Conservation (phyloP, 2,113 vertebrate genomes). For the Caloenas nicobarica region DNA sequence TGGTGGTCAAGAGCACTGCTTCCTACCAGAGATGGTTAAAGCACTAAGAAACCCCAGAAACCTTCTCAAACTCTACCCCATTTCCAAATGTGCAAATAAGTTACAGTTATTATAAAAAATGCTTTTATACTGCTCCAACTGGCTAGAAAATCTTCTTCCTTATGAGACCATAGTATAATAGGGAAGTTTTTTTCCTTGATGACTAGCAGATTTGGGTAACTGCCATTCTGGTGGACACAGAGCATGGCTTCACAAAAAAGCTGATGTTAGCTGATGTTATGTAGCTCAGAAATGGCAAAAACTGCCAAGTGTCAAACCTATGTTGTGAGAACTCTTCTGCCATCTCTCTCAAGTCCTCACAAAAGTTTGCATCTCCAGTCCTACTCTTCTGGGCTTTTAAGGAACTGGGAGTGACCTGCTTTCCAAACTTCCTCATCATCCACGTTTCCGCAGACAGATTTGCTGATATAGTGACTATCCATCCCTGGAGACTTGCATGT, state of each 20-base stretch:
- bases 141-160: background rate
- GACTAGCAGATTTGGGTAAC: background rate
- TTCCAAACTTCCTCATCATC: background rate
- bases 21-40: background rate
- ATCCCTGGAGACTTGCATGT: rapidly evolving
- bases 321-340: background rate
- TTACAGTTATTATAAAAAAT: background rate
- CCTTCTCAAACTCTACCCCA: background rate
- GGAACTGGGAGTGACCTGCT: background rate
- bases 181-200: background rate
- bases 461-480: background rate
- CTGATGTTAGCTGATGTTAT: background rate
- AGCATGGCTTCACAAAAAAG: background rate
- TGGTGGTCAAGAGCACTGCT: background rate
- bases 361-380: background rate
- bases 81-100: background rate
- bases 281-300: background rate
- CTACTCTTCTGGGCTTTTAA: background rate
- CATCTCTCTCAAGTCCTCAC: background rate
- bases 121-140: background rate
- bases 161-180: background rate
- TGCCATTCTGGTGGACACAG: background rate
- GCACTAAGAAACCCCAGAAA: background rate
- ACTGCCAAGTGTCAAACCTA: background rate
- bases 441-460: background rate